Evolutionary conservation across 2,888 invertebrate species (phyloP).

Genomic region (Dicyrtomina minuta): DNA sequence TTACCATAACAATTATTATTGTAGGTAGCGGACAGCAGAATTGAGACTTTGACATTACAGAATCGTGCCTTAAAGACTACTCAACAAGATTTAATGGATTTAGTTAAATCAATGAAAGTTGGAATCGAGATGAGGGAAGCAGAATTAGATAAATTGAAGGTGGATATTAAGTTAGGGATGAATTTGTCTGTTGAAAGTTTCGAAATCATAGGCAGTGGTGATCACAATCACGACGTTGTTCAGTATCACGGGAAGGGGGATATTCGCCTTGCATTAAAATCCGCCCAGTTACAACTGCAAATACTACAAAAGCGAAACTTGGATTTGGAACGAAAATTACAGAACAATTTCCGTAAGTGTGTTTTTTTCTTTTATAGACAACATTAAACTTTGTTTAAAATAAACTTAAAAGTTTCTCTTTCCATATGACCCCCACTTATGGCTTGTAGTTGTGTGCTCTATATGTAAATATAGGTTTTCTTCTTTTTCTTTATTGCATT

Average conservation of each 20-base stretch:
- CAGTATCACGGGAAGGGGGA: conserved; percentile 21
- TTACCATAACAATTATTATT: no score
- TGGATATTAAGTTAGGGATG: conserved; percentile 41
- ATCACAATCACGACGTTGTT: conserved; percentile 24
- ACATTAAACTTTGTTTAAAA: no score
- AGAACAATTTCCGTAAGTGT: conserved; percentile 41
- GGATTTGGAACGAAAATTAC: conserved; percentile 48
- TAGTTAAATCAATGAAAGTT: conserved; percentile 42
- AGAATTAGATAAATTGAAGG: conserved; percentile 45
- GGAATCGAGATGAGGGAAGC: conserved; percentile 44
- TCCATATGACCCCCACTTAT: no score
- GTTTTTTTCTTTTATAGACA: no score
- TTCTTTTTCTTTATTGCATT: no score
- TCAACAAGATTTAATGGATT: conserved; percentile 40
- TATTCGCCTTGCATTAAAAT: conserved; percentile 39
- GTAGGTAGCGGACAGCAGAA: conserved; percentile 49
- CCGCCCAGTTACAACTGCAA: conserved; percentile 48
- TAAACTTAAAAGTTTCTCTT: no score
- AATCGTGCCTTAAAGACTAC: conserved; percentile 40
- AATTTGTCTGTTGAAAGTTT: conserved; percentile 24
- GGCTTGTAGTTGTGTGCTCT: no score
- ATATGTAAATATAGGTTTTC: no score
- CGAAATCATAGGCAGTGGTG: conserved; percentile 1
- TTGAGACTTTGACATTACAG: conserved; percentile 50
- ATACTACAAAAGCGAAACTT: conserved; percentile 49